Conservation (phyloP, 2,888 invertebrate species). For the Tyria jacobaeae region DNA sequence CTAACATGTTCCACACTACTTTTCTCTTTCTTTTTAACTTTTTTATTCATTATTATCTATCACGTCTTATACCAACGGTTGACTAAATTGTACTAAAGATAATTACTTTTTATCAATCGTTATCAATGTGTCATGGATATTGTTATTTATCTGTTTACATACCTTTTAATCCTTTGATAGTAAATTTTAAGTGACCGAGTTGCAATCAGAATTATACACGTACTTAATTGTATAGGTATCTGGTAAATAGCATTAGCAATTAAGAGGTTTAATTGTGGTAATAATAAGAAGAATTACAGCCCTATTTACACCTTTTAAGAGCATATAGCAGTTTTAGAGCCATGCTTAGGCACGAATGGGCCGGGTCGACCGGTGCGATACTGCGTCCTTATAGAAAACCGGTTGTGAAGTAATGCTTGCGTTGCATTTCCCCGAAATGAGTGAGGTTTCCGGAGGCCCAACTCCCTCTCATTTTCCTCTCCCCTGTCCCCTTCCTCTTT, state of each 20-base stretch:
- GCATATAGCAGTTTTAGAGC: no score
- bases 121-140: slow-evolving; percentile 25
- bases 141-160: slow-evolving; percentile 38
- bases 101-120: slow-evolving; percentile 25
- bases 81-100: slow-evolving; percentile 24
- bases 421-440: no score
- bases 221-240: not conserved
- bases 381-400: no score
- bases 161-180: slow-evolving; percentile 35
- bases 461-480: no score
- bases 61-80: slow-evolving; percentile 1
- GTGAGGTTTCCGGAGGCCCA: no score
- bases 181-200: not conserved
- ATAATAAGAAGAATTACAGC: not conserved
- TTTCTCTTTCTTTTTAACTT: slow-evolving; percentile 34
- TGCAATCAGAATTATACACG: slow-evolving; percentile 13
- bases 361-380: no score
- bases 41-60: slow-evolving; percentile 43
- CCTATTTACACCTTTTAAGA: not conserved
- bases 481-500: no score
- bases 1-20: slow-evolving; percentile 10
- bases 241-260: not conserved
- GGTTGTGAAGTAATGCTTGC: no score
- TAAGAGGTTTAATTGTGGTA: not conserved
- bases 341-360: no score